Evolutionary conservation across 2,888 invertebrate species (phyloP).

Genomic region (Drosophila anceps): DNA sequence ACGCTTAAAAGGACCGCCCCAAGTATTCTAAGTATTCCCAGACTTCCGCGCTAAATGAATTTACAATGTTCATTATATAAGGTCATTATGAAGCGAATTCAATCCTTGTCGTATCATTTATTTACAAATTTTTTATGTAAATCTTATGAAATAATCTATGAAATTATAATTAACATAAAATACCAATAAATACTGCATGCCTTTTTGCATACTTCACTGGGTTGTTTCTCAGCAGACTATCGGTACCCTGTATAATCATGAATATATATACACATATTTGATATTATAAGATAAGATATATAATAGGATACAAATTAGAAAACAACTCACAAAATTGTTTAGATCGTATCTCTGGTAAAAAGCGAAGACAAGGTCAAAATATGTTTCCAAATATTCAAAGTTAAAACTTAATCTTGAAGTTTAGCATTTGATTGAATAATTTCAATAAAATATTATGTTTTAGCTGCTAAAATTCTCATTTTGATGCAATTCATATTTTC

Average conservation of each 20-base stretch:
- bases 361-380: neutral
- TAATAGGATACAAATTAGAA: neutral
- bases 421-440: neutral
- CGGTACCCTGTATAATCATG: neutral
- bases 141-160: slow-evolving; percentile 41
- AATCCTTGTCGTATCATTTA: slow-evolving; percentile 40
- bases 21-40: slow-evolving; percentile 64
- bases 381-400: neutral
- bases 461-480: neutral
- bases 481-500: neutral
- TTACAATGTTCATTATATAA: slow-evolving; percentile 35
- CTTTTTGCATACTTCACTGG: slow-evolving; percentile 42
- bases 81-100: slow-evolving; percentile 34
- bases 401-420: neutral
- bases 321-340: neutral
- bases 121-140: slow-evolving; percentile 44
- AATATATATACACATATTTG: neutral
- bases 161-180: slow-evolving; percentile 54
- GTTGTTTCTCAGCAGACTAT: neutral
- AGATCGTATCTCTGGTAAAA: neutral
- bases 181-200: slow-evolving; percentile 65
- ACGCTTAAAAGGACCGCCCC: slow-evolving; percentile 54
- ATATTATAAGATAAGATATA: neutral
- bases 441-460: neutral
- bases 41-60: slow-evolving; percentile 45